A percentile compares a stretch with the other conserved stretches of the same genome.
These are phyloP conservation scores for Steinernema scapterisci DNA, from an alignment of 2,888 invertebrate species.

Conservation along the genomic window DNA sequence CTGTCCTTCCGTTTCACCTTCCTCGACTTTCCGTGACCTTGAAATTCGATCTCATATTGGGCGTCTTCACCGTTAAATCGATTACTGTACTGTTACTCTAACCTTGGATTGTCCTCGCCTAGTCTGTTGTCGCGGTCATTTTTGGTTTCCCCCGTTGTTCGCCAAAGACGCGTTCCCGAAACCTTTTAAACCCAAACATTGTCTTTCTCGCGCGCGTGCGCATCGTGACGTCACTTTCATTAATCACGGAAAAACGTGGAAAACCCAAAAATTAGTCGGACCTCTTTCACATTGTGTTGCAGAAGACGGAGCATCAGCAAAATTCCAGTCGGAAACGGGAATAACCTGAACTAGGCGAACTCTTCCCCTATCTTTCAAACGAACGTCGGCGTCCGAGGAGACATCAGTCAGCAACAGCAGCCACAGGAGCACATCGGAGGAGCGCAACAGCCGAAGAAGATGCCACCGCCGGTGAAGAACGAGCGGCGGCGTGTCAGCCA, in stretches of 20 bases:
- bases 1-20: too few species aligned
- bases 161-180: too few species aligned
- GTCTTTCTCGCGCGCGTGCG: background rate
- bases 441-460: background rate
- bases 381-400: too few species aligned
- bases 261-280: background rate
- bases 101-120: background rate
- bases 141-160: background rate
- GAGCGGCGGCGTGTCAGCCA: conserved; percentile 33
- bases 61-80: too few species aligned
- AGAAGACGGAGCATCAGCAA: background rate
- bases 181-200: too few species aligned
- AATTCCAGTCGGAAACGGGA: background rate
- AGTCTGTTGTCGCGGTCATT: conserved; percentile 3
- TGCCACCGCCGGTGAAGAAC: conserved; percentile 32
- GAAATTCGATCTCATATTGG: too few species aligned
- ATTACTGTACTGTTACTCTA: background rate
- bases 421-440: background rate
- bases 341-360: too few species aligned
- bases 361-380: too few species aligned
- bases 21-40: too few species aligned
- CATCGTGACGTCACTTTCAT: background rate
- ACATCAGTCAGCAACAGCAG: background rate
- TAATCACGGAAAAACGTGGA: background rate
- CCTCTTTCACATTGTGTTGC: background rate